Base-by-base conservation (phyloP, 2,797 vertebrate genomes). In the Podarcis siculus region DNA sequence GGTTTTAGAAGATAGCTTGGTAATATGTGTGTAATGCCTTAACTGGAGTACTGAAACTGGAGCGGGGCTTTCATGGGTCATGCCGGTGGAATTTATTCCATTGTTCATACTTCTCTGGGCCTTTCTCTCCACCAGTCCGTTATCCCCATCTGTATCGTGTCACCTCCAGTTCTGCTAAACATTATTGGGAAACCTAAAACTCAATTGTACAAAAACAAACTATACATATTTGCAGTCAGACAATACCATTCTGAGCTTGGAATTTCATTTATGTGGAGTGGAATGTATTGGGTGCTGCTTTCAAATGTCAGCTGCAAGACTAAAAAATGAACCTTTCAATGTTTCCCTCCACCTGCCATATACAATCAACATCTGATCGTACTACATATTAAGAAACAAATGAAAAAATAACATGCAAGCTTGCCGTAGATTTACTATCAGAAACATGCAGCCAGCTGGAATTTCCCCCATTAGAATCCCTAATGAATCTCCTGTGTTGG, bases 401-500 rank as follows among this genome's bases (percentile, higher is more conserved):
- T 75, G 10, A 81, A 45, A 64, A 75, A 64, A 45, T 55, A 73
- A 66, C 71, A 87, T 13, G 23, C 30, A 75, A 32, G 13, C 19
- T 73, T 73, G 35, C 8, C 2, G 4, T 23, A 73, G 35, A 61
- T 87, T 80, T 81, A 55, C 27, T 73, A 55, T 37, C 35, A 32
- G 55, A 82, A 39, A 35, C 7, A 66, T 32, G 30, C 37, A 7
- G 10, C 79, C 19, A 77, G n/a, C 42, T 79, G 83, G 21, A 76
- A 30, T 87, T 87, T 32, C 8, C 7, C 17, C 4, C 9, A n/a
- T 71, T 17, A 42, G 83, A 4, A 32, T 78, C 8, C 12, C 75
- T 69, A 8, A 8, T 84, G 49, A 80, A 90, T 92, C 72, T 89
- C 42, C 12, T 67, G n/a, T 7, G 10, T 4, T 91, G 61, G 32